Evolutionary conservation across 2,888 invertebrate genomes (phyloP).

Genomic region (Phyllotreta cruciferae): DNA sequence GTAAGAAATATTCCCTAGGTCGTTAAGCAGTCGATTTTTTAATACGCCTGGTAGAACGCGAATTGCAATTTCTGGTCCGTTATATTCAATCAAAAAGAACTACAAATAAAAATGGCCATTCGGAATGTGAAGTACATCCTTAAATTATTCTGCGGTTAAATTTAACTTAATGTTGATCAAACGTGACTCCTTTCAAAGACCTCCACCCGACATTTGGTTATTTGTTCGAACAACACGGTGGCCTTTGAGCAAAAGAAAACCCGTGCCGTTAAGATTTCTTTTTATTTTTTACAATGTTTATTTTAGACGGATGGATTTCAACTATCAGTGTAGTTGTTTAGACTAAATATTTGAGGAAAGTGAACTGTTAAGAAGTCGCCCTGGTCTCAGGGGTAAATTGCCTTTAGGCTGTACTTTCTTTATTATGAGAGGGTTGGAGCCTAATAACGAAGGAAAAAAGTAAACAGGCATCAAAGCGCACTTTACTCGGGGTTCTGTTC

Average conservation of each 20-base stretch:
- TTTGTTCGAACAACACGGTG: conserved; percentile 20
- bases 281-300: conserved; percentile 14
- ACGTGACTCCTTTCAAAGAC: conserved; percentile 1
- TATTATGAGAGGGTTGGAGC: conserved; percentile 9
- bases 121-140: no score
- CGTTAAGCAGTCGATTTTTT: no score
- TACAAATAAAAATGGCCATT: no score
- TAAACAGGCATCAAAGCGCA: conserved; percentile 14
- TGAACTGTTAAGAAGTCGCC: conserved; percentile 8
- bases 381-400: conserved; percentile 3
- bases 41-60: no score
- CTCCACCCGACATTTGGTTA: conserved; percentile 12
- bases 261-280: conserved; percentile 8
- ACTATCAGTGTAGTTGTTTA: conserved; percentile 15
- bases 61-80: background rate
- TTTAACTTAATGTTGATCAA: conserved; percentile 11
- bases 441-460: conserved; percentile 10
- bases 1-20: no score
- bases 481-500: background rate
- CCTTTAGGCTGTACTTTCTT: conserved; percentile 10
- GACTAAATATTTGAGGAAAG: conserved; percentile 19
- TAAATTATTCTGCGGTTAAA: conserved; percentile 6
- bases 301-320: conserved; percentile 14
- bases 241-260: conserved; percentile 16
- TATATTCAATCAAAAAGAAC: background rate